Conservation (phyloP, 2,888 invertebrate genomes). For the Lycaena phlaeas region DNA sequence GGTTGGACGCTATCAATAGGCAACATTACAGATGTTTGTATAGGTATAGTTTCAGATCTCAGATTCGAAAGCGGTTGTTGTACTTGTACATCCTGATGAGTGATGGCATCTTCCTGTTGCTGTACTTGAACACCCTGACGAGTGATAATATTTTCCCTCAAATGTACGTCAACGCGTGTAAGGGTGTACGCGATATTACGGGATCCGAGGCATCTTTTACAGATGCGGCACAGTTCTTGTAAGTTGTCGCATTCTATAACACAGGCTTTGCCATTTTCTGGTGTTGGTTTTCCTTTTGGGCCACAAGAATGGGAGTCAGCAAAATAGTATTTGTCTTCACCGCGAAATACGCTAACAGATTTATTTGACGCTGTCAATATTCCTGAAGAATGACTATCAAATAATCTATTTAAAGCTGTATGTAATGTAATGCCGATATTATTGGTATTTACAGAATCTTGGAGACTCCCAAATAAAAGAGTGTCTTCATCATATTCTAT, state of each 20-base stretch:
- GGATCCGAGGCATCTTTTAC: slow-evolving; percentile 8
- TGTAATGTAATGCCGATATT: no score
- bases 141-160: neutral
- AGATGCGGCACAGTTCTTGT: slow-evolving; percentile 15
- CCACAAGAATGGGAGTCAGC: slow-evolving; percentile 17
- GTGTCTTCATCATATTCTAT: no score
- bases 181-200: neutral
- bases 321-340: slow-evolving; percentile 18
- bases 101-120: slow-evolving; percentile 12
- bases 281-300: slow-evolving; percentile 12
- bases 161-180: neutral
- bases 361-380: slow-evolving; percentile 16
- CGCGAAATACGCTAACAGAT: slow-evolving; percentile 15
- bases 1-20: slow-evolving; percentile 17
- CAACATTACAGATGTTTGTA: slow-evolving; percentile 18
- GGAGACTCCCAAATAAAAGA: no score
- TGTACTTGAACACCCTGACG: neutral
- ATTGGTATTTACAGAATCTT: no score
- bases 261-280: slow-evolving; percentile 16
- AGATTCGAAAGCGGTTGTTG: no score
- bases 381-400: slow-evolving; percentile 15
- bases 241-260: slow-evolving; percentile 16
- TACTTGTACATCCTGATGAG: no score
- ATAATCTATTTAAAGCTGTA: slow-evolving; percentile 12
- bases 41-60: slow-evolving; percentile 17